phyloP scores from a whole-genome alignment of 2,888 invertebrate species.

The Amiota communis region DNA sequence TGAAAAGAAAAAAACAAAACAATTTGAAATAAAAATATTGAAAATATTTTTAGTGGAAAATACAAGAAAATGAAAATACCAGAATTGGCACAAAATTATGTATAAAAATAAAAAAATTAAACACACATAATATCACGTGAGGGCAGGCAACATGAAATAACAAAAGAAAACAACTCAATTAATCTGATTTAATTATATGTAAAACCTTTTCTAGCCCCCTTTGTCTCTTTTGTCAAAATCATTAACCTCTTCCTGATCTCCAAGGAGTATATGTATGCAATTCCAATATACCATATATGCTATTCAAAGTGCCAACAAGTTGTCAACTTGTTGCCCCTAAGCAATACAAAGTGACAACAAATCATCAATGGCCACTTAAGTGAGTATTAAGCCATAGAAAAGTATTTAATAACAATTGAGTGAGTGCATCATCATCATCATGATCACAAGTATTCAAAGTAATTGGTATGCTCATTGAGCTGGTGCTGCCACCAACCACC shows the following conservation, averaged over 20 bases:
- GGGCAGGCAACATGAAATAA: neutral
- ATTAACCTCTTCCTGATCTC: neutral
- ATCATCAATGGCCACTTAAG: neutral
- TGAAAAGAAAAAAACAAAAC: neutral
- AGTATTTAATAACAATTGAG: slow-evolving; percentile 9
- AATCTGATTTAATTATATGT: neutral
- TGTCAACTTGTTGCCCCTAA: slow-evolving; percentile 13
- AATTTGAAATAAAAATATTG: too few relatives aligned
- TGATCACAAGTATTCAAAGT: neutral
- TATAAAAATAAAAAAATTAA: neutral
- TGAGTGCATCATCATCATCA: neutral
- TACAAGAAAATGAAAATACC: neutral
- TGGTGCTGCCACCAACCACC: slow-evolving; percentile 1
- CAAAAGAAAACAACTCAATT: neutral
- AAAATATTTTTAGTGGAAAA: neutral
- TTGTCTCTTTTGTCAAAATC: neutral
- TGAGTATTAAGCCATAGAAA: neutral
- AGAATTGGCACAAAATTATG: neutral
- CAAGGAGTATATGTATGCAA: neutral
- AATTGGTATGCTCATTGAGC: slow-evolving; percentile 26
- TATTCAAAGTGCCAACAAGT: slow-evolving; percentile 23
- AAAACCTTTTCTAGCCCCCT: too few relatives aligned
- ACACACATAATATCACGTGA: neutral
- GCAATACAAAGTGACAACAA: slow-evolving; percentile 11
- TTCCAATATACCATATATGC: neutral